Base-by-base conservation (phyloP, 2,888 invertebrate genomes). In the Andricus curvator region DNA sequence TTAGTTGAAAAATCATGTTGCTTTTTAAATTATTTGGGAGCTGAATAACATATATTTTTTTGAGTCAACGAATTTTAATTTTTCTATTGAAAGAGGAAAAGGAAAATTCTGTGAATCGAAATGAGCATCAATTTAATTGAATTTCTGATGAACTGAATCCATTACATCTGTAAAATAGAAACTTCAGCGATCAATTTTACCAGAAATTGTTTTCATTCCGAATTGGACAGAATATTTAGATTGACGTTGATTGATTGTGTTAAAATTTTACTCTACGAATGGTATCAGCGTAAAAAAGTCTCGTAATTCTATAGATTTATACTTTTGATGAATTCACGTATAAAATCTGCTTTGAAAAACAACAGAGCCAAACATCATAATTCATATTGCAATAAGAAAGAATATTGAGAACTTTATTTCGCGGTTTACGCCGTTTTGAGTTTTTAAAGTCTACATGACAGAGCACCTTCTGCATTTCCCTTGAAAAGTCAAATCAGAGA, bases 401-500 rank as follows among this genome's bases (percentile, higher is more conserved):
- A 48, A 74, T n/a, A 56, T 8, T 17, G 11, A 51, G 33, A 13
- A 1, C 29, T 6, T 74, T 56, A 29, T 74, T 51, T 11, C 17
- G 5, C 13, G 33, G 51, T 29, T 51, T 22, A 17, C 25, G 48
- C 3, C 2, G 25, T 51, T 17, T 11, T 48, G 15, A 11, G 48
- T 68, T 4, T 68, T 22, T 68, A 22, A 22, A 22, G 48, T 3
- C 22, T 68, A 25, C 22, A 68, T 9, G 6, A 4, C 11, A 51
- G 29, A 11, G 11, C 20, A 74, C 51, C 56, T 74, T 74, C 56
- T 56, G 51, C 29, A 33, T 51, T 74, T 74, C 20, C 33, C 29
- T 56, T 56, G 74, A 56, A 25, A 56, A 74, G 51, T 37, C 29
- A 56, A 74, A 74, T 56, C 51, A 51, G 20, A 29, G 37, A 41